Conservation (phyloP, 2,888 invertebrate species). For the Glyphotaelius pellucidus region DNA sequence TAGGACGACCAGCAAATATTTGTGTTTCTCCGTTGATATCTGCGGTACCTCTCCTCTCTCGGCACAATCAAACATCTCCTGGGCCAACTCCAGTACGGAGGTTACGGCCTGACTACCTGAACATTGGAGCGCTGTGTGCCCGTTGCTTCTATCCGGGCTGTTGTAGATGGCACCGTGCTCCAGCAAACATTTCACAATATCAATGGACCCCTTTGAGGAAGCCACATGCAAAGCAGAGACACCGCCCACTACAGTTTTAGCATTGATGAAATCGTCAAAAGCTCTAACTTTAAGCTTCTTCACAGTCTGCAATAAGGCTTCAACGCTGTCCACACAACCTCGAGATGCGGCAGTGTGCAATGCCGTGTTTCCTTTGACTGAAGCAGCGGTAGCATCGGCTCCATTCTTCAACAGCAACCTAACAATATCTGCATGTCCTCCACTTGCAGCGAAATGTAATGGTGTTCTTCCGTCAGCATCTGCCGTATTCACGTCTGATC, state of each 20-base stretch:
- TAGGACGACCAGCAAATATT: neutral
- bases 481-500: neutral
- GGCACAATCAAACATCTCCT: conserved; percentile 8
- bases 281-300: neutral
- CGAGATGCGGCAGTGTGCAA: neutral
- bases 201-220: neutral
- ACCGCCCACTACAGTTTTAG: neutral
- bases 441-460: conserved; percentile 9
- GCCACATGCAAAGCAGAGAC: neutral
- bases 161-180: neutral
- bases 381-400: neutral
- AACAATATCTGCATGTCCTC: conserved; percentile 8
- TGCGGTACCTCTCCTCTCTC: neutral
- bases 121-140: neutral
- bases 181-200: conserved; percentile 8
- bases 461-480: conserved; percentile 9
- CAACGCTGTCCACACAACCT: neutral
- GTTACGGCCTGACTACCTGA: neutral
- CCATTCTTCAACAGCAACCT: conserved; percentile 18
- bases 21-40: neutral
- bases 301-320: neutral
- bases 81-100: neutral
- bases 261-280: neutral
- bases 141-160: neutral
- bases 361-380: neutral